phyloP scores from a whole-genome alignment of 2,888 invertebrate genomes.

The Xestia c-nigrum region DNA sequence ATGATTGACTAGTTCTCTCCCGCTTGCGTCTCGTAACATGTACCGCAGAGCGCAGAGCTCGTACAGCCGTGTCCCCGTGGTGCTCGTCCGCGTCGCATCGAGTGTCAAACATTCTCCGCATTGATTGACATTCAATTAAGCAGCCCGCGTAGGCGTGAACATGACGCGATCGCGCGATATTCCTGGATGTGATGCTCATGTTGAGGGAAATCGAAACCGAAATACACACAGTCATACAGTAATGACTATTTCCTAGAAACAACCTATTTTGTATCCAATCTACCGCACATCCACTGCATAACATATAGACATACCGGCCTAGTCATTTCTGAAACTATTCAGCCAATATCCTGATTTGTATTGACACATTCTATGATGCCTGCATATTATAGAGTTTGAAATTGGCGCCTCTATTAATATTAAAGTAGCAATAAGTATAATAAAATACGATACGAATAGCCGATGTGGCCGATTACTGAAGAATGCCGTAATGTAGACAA shows the following conservation, averaged over 20 bases:
- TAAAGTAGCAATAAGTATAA: no score
- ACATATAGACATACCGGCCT: background rate
- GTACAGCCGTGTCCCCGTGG: background rate
- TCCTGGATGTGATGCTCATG: slow-evolving; percentile 40
- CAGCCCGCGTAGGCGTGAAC: slow-evolving; percentile 43
- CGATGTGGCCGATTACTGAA: no score
- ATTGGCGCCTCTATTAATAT: no score
- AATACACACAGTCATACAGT: slow-evolving; percentile 1
- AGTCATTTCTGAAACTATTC: slow-evolving; percentile 14
- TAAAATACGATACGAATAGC: no score
- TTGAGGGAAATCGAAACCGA: slow-evolving; percentile 38
- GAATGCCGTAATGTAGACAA: slow-evolving; percentile 42
- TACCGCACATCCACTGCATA: background rate
- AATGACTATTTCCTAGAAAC: slow-evolving; percentile 22
- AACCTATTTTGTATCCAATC: slow-evolving; percentile 11
- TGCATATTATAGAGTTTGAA: no score
- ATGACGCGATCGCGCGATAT: slow-evolving; percentile 34
- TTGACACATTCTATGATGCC: no score
- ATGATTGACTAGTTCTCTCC: background rate
- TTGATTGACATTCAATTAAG: slow-evolving; percentile 65
- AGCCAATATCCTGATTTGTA: background rate
- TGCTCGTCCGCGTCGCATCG: background rate
- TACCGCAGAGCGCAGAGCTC: slow-evolving; percentile 5
- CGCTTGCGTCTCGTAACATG: slow-evolving; percentile 10
- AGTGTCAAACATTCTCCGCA: slow-evolving; percentile 45